Conservation (phyloP, 2,797 vertebrate genomes). For the Chelon labrosus region DNA sequence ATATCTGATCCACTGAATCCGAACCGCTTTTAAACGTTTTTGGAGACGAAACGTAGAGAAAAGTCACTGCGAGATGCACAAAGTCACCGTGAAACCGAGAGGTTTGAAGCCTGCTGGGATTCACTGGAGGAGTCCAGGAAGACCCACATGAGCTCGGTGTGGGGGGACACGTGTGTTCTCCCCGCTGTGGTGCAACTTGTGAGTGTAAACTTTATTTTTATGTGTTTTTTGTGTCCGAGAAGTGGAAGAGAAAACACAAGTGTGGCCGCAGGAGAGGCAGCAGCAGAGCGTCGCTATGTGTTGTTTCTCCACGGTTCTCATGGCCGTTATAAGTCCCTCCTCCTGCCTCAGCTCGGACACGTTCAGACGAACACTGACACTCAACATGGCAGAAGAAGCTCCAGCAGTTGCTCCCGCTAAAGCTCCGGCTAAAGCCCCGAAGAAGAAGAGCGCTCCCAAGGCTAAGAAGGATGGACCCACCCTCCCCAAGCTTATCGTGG, state of each 20-base stretch:
- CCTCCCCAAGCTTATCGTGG: constrained; percentile 3
- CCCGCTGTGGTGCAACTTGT: not conserved
- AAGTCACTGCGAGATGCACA: not conserved
- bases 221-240: not conserved
- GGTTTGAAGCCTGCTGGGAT: not conserved
- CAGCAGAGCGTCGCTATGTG: not conserved
- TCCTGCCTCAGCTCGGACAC: rapidly evolving
- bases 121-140: not conserved
- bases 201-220: not conserved
- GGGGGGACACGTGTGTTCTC: not conserved
- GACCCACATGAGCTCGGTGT: not conserved
- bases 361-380: not conserved
- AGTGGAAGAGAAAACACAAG: constrained; percentile 39
- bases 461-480: constrained; percentile 18
- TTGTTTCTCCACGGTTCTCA: constrained; percentile 51
- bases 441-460: constrained; percentile 4
- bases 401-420: constrained; percentile 21
- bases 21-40: constrained; percentile 8
- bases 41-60: constrained; percentile 22
- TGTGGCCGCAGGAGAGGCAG: not conserved
- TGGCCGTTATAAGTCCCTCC: constrained; percentile 28
- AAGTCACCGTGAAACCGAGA: not conserved
- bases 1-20: not conserved
- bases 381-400: constrained; percentile 38
- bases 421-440: constrained; percentile 15